A percentile compares a stretch with the other conserved stretches of the same genome.
Evolutionary conservation across 1,140 invertebrate species (phyloP).

Genomic region (Monomorium pharaonis): DNA sequence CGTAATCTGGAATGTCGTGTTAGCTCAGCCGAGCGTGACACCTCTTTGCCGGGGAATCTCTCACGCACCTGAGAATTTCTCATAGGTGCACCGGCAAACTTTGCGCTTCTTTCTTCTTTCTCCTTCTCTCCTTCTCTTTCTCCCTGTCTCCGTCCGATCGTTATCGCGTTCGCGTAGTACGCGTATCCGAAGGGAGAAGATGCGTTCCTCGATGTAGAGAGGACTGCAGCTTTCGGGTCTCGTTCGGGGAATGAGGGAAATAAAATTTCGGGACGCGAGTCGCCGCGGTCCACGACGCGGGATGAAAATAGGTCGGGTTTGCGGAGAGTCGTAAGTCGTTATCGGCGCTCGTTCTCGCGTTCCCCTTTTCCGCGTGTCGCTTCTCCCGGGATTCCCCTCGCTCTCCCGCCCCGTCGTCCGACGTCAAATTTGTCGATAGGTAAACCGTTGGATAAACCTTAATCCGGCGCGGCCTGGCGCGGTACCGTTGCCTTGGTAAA

Average conservation of each 20-base stretch:
- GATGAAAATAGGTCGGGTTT: constrained; percentile 51
- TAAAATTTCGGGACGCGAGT: not conserved
- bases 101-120: not conserved
- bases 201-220: not conserved
- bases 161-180: constrained; percentile 5
- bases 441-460: constrained; percentile 59
- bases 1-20: constrained; percentile 81
- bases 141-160: not conserved
- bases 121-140: not conserved
- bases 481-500: constrained; percentile 58
- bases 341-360: constrained; percentile 38
- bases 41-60: constrained; percentile 61
- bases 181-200: not conserved
- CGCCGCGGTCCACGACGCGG: too few species aligned
- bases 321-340: not conserved
- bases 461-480: constrained; percentile 48
- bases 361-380: constrained; percentile 34
- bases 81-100: constrained; percentile 26
- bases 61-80: constrained; percentile 78
- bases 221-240: too few species aligned
- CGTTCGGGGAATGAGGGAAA: not conserved
- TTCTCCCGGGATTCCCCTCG: not conserved
- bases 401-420: not conserved
- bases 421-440: constrained; percentile 53
- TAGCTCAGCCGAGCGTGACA: constrained; percentile 79